Conservation (phyloP, 2,113 vertebrate species). For the Notothenia coriiceps region DNA sequence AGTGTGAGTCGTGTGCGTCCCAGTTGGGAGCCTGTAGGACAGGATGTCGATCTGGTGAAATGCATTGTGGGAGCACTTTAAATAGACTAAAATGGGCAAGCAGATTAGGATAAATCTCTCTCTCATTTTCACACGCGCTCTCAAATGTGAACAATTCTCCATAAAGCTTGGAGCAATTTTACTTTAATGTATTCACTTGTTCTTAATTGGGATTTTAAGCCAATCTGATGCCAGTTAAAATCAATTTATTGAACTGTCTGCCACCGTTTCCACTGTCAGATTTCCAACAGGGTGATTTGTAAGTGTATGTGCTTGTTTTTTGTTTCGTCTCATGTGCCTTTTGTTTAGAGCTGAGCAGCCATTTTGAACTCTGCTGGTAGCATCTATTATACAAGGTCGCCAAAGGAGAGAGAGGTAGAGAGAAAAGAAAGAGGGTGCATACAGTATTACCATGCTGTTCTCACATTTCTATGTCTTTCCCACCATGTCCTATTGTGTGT, state of each 20-base stretch:
- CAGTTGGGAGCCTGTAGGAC: constrained; percentile 25
- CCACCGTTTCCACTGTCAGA: background rate
- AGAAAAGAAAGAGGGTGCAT: background rate
- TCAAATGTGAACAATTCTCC: background rate
- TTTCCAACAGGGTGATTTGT: background rate
- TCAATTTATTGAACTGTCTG: constrained; percentile 8
- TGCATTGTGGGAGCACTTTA: constrained; percentile 70
- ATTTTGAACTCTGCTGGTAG: constrained; percentile 46
- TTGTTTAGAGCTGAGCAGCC: constrained; percentile 31
- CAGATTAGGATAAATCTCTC: constrained; percentile 50
- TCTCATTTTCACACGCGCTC: background rate
- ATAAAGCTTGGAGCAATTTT: background rate
- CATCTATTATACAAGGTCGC: constrained; percentile 48
- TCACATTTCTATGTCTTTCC: constrained; percentile 37
- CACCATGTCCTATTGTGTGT: constrained; percentile 16
- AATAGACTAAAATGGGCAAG: constrained; percentile 53
- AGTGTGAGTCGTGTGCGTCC: background rate
- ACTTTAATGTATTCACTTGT: background rate
- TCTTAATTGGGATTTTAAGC: background rate
- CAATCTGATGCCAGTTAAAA: background rate
- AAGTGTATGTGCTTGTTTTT: background rate
- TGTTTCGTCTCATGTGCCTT: background rate
- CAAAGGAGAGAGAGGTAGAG: background rate
- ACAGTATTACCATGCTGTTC: background rate
- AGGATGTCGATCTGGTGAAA: constrained; percentile 55